Percentiles rank a stretch among this genome's conserved stretches.
Evolutionary conservation across 2,113 vertebrate species (phyloP).

Genomic region (Malaclemys terrapin): DNA sequence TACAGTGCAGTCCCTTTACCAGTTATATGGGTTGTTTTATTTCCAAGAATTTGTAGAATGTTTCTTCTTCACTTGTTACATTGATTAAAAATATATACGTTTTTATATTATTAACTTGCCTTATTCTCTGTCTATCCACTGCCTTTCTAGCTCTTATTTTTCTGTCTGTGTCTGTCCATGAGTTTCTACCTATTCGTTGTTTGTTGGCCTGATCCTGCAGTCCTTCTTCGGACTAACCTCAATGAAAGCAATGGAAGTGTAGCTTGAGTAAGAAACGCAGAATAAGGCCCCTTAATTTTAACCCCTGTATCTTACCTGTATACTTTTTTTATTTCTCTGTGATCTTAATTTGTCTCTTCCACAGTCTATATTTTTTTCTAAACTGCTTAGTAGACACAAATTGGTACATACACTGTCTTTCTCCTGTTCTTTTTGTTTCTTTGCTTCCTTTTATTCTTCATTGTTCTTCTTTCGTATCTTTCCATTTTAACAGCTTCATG

Average conservation of each 20-base stretch:
- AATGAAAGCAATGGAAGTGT: neutral
- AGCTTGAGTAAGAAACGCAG: rapidly evolving
- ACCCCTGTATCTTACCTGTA: neutral
- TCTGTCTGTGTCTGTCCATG: neutral
- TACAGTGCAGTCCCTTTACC: neutral
- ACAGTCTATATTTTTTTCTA: rapidly evolving
- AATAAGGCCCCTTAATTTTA: neutral
- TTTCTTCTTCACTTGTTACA: neutral
- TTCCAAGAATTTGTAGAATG: neutral
- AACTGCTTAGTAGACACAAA: neutral
- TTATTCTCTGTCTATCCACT: neutral
- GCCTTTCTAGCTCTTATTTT: neutral
- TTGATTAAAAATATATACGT: neutral
- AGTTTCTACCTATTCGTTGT: neutral
- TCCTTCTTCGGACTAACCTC: neutral
- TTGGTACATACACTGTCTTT: neutral
- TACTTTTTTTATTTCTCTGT: neutral
- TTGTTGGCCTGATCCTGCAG: neutral
- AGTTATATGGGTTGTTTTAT: rapidly evolving
- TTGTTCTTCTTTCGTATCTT: neutral
- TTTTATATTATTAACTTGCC: neutral
- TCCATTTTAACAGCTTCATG: slow-evolving; percentile 19
- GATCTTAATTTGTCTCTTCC: neutral
- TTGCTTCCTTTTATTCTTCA: slow-evolving; percentile 1
- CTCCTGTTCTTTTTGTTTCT: neutral